phyloP scores from a whole-genome alignment of 2,797 vertebrate species.

The Gymnoscopelus microlampas region DNA sequence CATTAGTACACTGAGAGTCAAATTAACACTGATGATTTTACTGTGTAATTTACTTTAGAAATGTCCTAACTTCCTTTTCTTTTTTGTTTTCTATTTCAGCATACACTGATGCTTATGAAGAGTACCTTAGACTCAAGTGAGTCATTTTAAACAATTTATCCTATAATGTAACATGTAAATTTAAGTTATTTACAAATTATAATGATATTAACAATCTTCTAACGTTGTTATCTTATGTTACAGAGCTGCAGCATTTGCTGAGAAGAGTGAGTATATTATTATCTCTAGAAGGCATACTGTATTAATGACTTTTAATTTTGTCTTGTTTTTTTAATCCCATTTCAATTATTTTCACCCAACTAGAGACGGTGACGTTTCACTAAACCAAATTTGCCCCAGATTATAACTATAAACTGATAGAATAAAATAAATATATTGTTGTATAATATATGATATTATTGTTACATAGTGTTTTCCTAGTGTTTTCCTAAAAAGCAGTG shows the following conservation, averaged over 20 bases:
- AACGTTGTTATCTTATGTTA: slow-evolving; percentile 11
- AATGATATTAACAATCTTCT: neutral
- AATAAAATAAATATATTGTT: too few species aligned
- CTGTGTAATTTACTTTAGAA: neutral
- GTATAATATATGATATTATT: too few species aligned
- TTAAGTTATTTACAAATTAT: neutral
- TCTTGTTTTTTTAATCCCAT: neutral
- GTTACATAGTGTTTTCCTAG: too few species aligned
- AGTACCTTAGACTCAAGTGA: slow-evolving; percentile 96
- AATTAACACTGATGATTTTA: too few species aligned
- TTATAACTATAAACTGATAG: too few species aligned
- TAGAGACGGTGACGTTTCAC: neutral
- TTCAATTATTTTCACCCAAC: neutral
- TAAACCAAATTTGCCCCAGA: neutral
- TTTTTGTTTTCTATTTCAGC: slow-evolving; percentile 76
- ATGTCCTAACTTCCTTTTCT: neutral
- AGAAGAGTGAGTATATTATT: slow-evolving; percentile 92
- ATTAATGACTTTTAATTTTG: neutral
- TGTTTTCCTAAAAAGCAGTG: too few species aligned
- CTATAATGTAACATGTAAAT: neutral
- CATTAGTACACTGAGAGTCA: too few species aligned
- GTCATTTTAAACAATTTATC: slow-evolving; percentile 38
- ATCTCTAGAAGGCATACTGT: neutral
- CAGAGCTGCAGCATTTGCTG: slow-evolving; percentile 95
- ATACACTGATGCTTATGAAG: slow-evolving; percentile 91